Conservation (phyloP, 2,888 invertebrate genomes). For the Trichopria drosophilae region DNA sequence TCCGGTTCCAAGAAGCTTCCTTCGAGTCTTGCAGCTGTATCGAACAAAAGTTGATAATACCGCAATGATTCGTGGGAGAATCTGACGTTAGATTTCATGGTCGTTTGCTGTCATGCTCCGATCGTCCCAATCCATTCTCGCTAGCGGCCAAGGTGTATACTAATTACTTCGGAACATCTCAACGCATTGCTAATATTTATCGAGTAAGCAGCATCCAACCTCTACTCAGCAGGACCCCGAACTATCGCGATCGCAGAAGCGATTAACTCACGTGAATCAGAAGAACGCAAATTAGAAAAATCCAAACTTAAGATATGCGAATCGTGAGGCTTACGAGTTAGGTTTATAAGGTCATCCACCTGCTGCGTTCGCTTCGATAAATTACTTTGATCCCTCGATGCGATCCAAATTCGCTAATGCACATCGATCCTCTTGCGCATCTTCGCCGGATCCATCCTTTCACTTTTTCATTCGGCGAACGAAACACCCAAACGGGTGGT, state of each 20-base stretch:
- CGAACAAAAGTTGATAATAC: not conserved
- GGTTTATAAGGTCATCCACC: conserved; percentile 28
- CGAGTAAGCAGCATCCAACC: conserved; percentile 4
- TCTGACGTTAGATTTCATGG: conserved; percentile 50
- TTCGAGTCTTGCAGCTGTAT: too few species aligned
- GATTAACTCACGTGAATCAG: conserved; percentile 20
- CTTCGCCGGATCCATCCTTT: too few species aligned
- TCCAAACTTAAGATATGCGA: conserved; percentile 9
- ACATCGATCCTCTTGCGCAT: too few species aligned
- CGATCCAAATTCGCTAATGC: too few species aligned
- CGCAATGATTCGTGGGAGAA: conserved; percentile 45
- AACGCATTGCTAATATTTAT: conserved; percentile 12
- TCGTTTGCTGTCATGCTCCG: conserved; percentile 49
- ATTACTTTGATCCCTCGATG: too few species aligned
- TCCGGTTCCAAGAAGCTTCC: too few species aligned
- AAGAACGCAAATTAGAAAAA: too few species aligned
- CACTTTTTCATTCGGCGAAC: too few species aligned
- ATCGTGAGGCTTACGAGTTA: conserved; percentile 5
- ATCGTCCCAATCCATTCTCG: conserved; percentile 39
- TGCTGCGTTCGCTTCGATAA: conserved; percentile 16
- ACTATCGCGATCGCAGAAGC: too few species aligned
- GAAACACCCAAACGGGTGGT: too few species aligned
- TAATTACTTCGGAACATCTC: conserved; percentile 51
- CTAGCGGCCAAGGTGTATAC: conserved; percentile 37
- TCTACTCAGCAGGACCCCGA: too few species aligned